These are phyloP conservation scores for Boloria selene DNA, from an alignment of 2,888 invertebrate genomes.

Conservation along the genomic window DNA sequence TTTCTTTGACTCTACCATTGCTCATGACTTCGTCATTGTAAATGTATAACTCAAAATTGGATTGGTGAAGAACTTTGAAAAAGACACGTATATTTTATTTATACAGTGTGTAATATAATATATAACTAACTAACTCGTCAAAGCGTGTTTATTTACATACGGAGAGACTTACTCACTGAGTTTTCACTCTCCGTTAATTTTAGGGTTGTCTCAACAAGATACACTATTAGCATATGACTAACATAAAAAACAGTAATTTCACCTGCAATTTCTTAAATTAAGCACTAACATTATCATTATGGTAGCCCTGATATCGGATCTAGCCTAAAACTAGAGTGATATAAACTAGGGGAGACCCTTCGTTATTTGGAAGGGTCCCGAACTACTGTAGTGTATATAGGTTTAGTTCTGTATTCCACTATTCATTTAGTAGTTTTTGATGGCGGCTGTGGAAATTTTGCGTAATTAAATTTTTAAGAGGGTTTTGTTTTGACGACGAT, in stretches of 20 bases:
- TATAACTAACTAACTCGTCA: no score
- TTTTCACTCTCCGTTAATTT: no score
- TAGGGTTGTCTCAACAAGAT: no score
- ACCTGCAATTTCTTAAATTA: not conserved
- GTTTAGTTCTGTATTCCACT: constrained; percentile 32
- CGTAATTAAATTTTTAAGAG: constrained; percentile 21
- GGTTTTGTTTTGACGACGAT: constrained; percentile 14
- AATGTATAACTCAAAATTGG: no score
- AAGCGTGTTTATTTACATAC: no score
- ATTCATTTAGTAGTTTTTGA: constrained; percentile 35
- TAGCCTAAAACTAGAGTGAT: constrained; percentile 40
- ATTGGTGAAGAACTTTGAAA: no score
- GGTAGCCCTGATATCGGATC: constrained; percentile 27
- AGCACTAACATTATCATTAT: not conserved
- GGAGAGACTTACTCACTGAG: no score
- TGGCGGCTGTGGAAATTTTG: constrained; percentile 28
- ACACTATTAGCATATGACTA: not conserved
- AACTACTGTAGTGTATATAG: constrained; percentile 33
- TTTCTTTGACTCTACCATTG: no score
- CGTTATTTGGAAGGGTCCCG: constrained; percentile 40
- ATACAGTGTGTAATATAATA: no score
- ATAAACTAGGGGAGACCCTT: constrained; percentile 36
- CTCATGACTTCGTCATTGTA: no score
- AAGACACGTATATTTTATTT: no score
- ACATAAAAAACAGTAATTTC: not conserved